These are phyloP conservation scores for Chaitophorus viminalis DNA, from an alignment of 2,888 invertebrate genomes.

Conservation along the genomic window DNA sequence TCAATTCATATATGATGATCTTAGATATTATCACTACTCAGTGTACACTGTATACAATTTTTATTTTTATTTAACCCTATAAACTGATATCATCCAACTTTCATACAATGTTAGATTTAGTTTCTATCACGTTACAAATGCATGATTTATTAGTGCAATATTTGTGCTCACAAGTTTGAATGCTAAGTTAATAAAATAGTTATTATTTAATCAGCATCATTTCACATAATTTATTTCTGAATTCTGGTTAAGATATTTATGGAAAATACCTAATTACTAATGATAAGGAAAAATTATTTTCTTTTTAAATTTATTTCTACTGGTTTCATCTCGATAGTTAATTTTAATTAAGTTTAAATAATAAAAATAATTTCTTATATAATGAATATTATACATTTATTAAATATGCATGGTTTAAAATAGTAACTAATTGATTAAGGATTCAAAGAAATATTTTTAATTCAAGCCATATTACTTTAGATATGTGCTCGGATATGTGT, in stretches of 20 bases:
- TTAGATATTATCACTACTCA: too few species aligned
- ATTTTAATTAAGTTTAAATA: background rate
- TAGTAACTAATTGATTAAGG: too few species aligned
- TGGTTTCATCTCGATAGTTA: background rate
- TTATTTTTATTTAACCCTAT: conserved; percentile 7
- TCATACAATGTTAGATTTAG: conserved; percentile 19
- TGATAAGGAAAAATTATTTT: background rate
- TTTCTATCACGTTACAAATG: conserved; percentile 33
- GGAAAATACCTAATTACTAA: background rate
- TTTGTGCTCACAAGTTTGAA: conserved; percentile 22
- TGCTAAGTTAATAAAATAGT: background rate
- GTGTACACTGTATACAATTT: conserved; percentile 19
- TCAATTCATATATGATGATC: conserved; percentile 31
- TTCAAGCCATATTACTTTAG: too few species aligned
- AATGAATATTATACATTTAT: background rate
- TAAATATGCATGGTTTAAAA: too few species aligned
- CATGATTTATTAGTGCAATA: conserved; percentile 31
- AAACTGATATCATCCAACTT: background rate
- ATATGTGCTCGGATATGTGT: too few species aligned
- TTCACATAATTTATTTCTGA: background rate
- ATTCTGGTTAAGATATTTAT: background rate
- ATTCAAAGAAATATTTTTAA: too few species aligned
- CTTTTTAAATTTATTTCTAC: background rate
- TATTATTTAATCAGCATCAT: background rate
- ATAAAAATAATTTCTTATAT: background rate